phyloP scores from a whole-genome alignment of 2,797 vertebrate species.

The Taeniopygia guttata region DNA sequence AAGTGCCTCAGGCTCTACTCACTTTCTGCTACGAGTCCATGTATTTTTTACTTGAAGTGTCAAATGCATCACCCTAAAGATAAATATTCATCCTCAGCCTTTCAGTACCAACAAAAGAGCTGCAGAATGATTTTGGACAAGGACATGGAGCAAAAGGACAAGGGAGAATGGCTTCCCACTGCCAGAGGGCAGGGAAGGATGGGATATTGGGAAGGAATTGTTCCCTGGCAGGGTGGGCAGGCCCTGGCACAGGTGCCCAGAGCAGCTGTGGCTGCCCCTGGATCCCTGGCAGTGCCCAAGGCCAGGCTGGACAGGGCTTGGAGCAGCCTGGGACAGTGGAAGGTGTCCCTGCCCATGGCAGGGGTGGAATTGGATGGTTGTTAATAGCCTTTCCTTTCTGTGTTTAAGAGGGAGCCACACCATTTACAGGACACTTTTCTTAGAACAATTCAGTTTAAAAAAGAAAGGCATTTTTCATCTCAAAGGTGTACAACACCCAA shows the following conservation, averaged over 20 bases:
- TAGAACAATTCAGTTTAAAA: neutral
- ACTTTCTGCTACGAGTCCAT: neutral
- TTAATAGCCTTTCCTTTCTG: neutral
- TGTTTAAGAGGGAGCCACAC: neutral
- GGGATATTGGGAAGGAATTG: neutral
- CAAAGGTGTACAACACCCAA: neutral
- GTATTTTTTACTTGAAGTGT: neutral
- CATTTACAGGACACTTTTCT: neutral
- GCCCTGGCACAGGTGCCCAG: neutral
- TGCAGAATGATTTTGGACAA: neutral
- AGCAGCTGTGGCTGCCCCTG: neutral
- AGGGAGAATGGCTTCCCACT: accelerated
- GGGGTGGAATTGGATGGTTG: accelerated
- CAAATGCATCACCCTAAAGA: neutral
- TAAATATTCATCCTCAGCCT: neutral
- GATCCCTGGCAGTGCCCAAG: accelerated
- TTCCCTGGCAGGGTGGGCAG: neutral
- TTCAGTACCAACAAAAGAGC: neutral
- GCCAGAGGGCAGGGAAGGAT: neutral
- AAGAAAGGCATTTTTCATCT: neutral
- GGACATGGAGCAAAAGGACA: neutral
- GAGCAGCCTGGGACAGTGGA: accelerated
- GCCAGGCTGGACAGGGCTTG: accelerated
- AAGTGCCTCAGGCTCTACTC: neutral
- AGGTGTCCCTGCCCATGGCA: neutral